Percentiles rank a stretch among this genome's conserved stretches.
These are phyloP conservation scores for Emydoidea blandingii DNA, from an alignment of 2,797 vertebrate genomes.

Conservation along the genomic window DNA sequence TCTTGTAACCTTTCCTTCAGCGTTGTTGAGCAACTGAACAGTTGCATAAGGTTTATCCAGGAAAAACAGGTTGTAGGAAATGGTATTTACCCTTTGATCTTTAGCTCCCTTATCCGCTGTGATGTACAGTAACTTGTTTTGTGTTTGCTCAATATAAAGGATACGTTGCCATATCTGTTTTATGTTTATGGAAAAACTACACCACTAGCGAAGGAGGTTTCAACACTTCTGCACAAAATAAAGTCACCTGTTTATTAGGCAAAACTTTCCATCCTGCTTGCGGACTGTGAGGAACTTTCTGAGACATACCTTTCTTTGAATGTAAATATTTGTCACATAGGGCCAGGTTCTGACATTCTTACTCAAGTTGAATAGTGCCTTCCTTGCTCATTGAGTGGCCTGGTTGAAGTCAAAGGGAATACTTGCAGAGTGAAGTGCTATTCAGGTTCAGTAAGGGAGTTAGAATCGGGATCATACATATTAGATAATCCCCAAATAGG, in stretches of 20 bases:
- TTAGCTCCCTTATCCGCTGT: constrained; percentile 28
- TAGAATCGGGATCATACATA: not conserved
- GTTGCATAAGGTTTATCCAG: constrained; percentile 32
- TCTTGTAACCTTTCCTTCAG: not conserved
- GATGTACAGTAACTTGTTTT: constrained; percentile 36
- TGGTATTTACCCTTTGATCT: constrained; percentile 59
- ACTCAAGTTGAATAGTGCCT: not conserved
- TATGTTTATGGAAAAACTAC: constrained; percentile 44
- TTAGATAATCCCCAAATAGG: not conserved
- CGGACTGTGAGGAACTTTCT: not conserved
- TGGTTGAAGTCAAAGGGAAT: not conserved
- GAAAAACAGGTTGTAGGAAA: constrained; percentile 56
- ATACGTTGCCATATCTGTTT: constrained; percentile 22
- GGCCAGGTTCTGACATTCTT: not conserved
- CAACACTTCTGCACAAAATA: constrained; percentile 18
- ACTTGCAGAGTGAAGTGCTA: not conserved
- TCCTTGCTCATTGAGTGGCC: not conserved
- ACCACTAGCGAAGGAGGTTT: not conserved
- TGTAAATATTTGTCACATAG: not conserved
- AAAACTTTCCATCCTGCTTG: not conserved
- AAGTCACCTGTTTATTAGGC: not conserved
- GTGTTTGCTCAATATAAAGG: constrained; percentile 34
- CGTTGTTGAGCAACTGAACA: not conserved
- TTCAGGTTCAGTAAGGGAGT: not conserved
- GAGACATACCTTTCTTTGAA: not conserved